A percentile compares a stretch with the other conserved stretches of the same genome.
phyloP scores from a whole-genome alignment of 2,888 invertebrate genomes.

The Rhyacophila evoluta region DNA sequence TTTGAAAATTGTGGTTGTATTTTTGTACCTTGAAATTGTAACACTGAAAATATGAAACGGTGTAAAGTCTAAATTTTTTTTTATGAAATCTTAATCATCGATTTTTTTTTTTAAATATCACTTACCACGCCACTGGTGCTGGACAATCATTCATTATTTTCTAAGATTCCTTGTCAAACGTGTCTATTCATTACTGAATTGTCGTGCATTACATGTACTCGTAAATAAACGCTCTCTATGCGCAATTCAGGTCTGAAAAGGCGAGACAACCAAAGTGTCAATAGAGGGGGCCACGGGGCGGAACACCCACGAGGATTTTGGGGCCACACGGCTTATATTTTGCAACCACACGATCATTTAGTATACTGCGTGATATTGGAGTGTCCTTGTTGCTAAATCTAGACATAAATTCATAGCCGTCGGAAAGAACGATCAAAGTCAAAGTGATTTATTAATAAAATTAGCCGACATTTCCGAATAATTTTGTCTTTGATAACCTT shows the following conservation, averaged over 20 bases:
- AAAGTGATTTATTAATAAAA: neutral
- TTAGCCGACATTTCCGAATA: too few relatives aligned
- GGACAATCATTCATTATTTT: neutral
- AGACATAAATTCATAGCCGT: neutral
- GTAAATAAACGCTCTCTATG: slow-evolving; percentile 38
- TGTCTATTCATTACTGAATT: slow-evolving; percentile 28
- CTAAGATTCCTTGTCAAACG: slow-evolving; percentile 1
- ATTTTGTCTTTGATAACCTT: too few relatives aligned
- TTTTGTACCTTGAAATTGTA: too few relatives aligned
- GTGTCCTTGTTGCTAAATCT: neutral
- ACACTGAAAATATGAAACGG: too few relatives aligned
- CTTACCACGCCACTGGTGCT: neutral
- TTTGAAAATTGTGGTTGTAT: too few relatives aligned
- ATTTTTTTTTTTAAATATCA: too few relatives aligned
- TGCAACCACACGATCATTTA: slow-evolving; percentile 39
- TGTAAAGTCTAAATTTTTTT: too few relatives aligned
- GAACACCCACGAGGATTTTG: slow-evolving; percentile 49
- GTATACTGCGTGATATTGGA: neutral
- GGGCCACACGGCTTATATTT: slow-evolving; percentile 22
- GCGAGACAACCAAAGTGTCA: slow-evolving; percentile 44
- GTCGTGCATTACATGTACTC: slow-evolving; percentile 36
- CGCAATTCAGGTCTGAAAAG: slow-evolving; percentile 46
- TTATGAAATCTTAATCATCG: too few relatives aligned
- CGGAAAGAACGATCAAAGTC: neutral
- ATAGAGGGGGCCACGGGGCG: slow-evolving; percentile 34